Evolutionary conservation across 2,888 invertebrate genomes (phyloP).

Genomic region (Eupithecia abbreviata): DNA sequence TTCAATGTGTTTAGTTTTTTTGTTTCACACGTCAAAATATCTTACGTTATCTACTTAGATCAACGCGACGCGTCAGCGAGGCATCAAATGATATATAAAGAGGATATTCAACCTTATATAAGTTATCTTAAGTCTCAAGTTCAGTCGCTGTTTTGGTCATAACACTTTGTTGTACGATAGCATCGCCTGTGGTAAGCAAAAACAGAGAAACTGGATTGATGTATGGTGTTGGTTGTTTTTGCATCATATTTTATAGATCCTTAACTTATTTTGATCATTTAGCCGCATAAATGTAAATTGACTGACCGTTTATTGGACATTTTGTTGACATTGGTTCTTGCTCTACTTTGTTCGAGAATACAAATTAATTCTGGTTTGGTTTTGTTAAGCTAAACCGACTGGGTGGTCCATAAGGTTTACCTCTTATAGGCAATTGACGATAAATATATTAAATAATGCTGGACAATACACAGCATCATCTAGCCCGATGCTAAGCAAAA

Average conservation of each 20-base stretch:
- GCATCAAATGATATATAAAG: constrained; percentile 33
- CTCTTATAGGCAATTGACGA: neutral
- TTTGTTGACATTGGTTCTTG: constrained; percentile 11
- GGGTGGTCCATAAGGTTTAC: neutral
- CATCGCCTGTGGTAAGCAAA: constrained; percentile 58
- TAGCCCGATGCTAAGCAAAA: no score
- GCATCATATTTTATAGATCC: constrained; percentile 39
- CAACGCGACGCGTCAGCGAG: constrained; percentile 61
- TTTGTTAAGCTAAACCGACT: neutral
- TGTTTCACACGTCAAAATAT: constrained; percentile 70
- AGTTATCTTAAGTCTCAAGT: neutral
- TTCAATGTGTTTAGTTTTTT: constrained; percentile 55
- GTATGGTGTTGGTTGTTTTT: constrained; percentile 46
- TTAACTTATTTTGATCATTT: constrained; percentile 35
- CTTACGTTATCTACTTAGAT: constrained; percentile 65
- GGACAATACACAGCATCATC: no score
- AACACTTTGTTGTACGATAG: constrained; percentile 62
- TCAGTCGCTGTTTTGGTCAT: constrained; percentile 37
- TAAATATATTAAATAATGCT: neutral
- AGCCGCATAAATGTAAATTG: constrained; percentile 25
- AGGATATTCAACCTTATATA: constrained; percentile 30
- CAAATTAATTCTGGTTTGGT: constrained; percentile 1
- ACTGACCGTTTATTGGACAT: constrained; percentile 19
- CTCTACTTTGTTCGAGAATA: neutral
- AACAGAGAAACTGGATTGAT: constrained; percentile 55